These are phyloP conservation scores for Xenus cinereus DNA, from an alignment of 2,113 vertebrate genomes.

Conservation along the genomic window DNA sequence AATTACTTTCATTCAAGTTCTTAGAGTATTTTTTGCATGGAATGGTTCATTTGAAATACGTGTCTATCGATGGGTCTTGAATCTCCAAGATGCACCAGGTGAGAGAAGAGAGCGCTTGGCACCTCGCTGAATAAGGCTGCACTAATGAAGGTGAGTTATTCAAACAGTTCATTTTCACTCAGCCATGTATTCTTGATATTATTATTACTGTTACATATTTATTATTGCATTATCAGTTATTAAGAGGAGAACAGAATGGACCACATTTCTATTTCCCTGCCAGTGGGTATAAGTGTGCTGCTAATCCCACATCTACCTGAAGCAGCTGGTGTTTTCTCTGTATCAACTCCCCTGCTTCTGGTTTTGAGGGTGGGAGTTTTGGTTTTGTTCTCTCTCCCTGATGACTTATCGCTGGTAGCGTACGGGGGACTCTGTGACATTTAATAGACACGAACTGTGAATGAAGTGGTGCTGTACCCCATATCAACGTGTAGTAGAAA, in stretches of 20 bases:
- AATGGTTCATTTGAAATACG: not conserved
- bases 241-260: not conserved
- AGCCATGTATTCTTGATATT: not conserved
- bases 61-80: not conserved
- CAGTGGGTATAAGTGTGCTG: not conserved
- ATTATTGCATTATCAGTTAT: not conserved
- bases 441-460: not conserved
- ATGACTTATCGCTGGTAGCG: not conserved
- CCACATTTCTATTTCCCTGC: not conserved
- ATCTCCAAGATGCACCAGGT: not conserved
- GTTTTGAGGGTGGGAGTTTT: not conserved
- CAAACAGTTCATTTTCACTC: not conserved
- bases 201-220: not conserved
- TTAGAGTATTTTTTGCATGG: slow-evolving; percentile 8
- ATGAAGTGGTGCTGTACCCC: not conserved
- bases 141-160: not conserved
- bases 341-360: not conserved
- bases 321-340: not conserved
- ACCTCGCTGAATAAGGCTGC: not conserved
- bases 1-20: slow-evolving; percentile 6
- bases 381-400: not conserved
- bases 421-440: not conserved
- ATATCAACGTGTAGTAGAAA: not conserved
- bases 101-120: not conserved
- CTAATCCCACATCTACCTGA: not conserved